Evolutionary conservation across 2,797 vertebrate species (phyloP).

Genomic region (Heteromormyrus szaboi): DNA sequence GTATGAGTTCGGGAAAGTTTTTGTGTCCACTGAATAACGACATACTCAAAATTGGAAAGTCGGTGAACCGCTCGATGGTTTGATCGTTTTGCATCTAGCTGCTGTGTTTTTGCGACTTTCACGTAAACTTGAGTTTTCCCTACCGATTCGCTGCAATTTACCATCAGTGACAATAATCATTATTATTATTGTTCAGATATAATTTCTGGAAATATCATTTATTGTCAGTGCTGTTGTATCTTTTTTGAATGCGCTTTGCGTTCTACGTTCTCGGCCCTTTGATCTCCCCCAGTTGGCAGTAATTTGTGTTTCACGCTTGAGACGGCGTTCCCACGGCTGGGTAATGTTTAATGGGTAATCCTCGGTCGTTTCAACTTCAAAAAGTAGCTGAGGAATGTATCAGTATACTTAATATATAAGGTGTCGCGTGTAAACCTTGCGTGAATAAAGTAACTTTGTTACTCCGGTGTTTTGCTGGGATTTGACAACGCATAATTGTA

Average conservation of each 20-base stretch:
- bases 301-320: not conserved
- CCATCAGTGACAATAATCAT: not conserved
- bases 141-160: not conserved
- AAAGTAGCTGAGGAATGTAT: not conserved
- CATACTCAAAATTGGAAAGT: not conserved
- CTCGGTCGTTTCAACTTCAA: not conserved
- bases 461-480: not conserved
- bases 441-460: not conserved
- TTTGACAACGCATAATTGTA: not conserved
- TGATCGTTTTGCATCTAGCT: not conserved
- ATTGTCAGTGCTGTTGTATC: not conserved
- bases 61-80: not conserved
- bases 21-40: not conserved
- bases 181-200: not conserved
- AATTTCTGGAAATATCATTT: not conserved
- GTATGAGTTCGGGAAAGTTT: constrained; percentile 33
- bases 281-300: not conserved
- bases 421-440: not conserved
- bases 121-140: not conserved
- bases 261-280: not conserved
- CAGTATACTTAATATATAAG: not conserved
- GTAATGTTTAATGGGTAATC: constrained; percentile 8
- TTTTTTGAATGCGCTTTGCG: not conserved
- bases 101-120: not conserved
- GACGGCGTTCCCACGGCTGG: constrained; percentile 7